Base-by-base conservation (phyloP, 2,888 invertebrate species). In the Dioctria linearis region DNA sequence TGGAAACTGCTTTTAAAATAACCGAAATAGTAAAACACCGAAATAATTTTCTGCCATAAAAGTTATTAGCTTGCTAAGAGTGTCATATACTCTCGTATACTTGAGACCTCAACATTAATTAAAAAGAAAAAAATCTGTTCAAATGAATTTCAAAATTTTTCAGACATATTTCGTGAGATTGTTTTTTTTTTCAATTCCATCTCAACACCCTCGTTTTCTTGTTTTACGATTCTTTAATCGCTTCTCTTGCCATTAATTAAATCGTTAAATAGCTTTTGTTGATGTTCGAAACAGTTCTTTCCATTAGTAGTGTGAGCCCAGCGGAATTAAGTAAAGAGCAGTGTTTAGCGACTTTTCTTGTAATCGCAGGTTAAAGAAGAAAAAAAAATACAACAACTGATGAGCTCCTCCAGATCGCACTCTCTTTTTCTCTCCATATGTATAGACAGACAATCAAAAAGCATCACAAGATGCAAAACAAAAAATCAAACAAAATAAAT, bases 201-300 rank as follows among this genome's bases (percentile, higher is more conserved):
- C 40, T 42, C 4, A 61, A 66, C 78, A 78, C 78, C 78, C 78
- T 78, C 42, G 51, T 78, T 78, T 40, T 37, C 42, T 11, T 54
- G 54, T 78, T 78, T 65, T 65, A 78, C 65, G 65, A 66, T 65
- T 42, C 37, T 9, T 46, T 65, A 65, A 78, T 78, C 78, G 78
- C 54, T 78, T 51, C 66, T 78, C 39, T 78, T 65, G 54, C 40
- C 65, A 66, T 78, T 78, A 78, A 78, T 78, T 78, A 78, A 78
- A 66, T 78, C 78, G 78, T 78, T 66, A 78, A 78, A 42, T 61
- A 37, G 49, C 49, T 5, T n/a, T 9, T 37, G 57, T 42, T 40
- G 73, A 59, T 73, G 73, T 59, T 57, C 59, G 73, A 59, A 73
- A 13, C 39, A 42, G 73, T 73, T 73, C 40, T 51, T 73, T 73